Conservation (phyloP, 2,888 invertebrate species). For the Drosophila basisetae region DNA sequence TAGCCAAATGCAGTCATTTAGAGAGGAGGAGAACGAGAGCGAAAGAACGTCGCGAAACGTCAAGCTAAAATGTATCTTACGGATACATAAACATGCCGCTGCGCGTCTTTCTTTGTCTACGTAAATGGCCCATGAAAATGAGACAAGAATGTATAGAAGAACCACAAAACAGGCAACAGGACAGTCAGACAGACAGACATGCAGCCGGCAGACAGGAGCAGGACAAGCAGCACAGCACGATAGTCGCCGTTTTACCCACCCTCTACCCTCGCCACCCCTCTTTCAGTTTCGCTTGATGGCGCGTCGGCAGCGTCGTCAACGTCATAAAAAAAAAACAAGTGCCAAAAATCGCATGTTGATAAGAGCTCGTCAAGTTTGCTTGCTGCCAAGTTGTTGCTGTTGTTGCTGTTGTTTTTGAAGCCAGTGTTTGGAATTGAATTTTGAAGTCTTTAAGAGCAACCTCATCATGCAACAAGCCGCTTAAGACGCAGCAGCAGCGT, state of each 20-base stretch:
- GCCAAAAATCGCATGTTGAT: conserved; percentile 75
- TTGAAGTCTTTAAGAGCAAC: conserved; percentile 9
- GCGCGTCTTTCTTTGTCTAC: conserved; percentile 68
- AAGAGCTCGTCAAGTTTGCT: conserved; percentile 58
- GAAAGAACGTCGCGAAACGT: conserved; percentile 42
- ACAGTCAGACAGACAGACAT: conserved; percentile 4
- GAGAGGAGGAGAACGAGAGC: conserved; percentile 18
- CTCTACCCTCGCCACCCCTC: background rate
- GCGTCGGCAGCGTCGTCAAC: conserved; percentile 44
- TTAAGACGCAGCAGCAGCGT: background rate
- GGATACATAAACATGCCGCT: conserved; percentile 76
- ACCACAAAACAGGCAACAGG: conserved; percentile 36
- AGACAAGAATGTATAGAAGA: conserved; percentile 68
- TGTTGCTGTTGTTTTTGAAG: background rate
- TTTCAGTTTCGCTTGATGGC: conserved; percentile 39
- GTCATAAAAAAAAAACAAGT: conserved; percentile 73
- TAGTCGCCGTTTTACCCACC: conserved; percentile 47
- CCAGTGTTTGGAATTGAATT: conserved; percentile 9
- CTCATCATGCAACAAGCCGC: conserved; percentile 24
- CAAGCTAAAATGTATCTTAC: conserved; percentile 73
- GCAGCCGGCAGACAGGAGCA: conserved; percentile 6
- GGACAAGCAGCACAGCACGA: conserved; percentile 53
- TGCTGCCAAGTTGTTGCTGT: conserved; percentile 5
- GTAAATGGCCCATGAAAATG: conserved; percentile 81
- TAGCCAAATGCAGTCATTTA: conserved; percentile 56